Base-by-base conservation (phyloP, 2,113 vertebrate genomes). In the Macquaria australasica region DNA sequence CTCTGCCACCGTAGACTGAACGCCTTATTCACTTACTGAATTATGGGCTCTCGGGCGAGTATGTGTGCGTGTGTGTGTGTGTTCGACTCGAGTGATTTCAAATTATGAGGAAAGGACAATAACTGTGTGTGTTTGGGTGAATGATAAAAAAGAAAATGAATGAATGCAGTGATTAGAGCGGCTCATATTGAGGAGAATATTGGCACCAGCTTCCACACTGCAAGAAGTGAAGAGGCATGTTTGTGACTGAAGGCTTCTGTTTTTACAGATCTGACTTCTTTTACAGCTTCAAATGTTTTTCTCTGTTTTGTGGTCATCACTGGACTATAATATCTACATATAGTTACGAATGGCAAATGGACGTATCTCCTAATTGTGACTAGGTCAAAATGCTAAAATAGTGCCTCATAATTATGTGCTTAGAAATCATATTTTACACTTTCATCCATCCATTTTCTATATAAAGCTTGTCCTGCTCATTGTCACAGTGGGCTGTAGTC, bases 11-110 rank as follows among this genome's bases (percentile, higher is more conserved):
- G 50, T 85, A 71, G 79, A 81, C 88, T 85, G 79, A 90, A 86
- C 64, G 90, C 86, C 87, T 92, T 87, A 91, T 93, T 93, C 91
- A 91, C 91, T 88, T 80, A 91, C 90, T 93, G 91, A 93, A 92
- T 92, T 91, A 91, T 87, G 86, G 86, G 15, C 73, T 85, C 79
- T 72, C 67, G 12, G 78, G 80, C 76, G 60, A 37, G 75, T 55
- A 70, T 14, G 23, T 31, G 64, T 55, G 53, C 10, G 71, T 31
- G 28, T 2, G 28, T 31, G 28, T 53, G 78, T 74, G 81, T 23
- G 68, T 81, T 79, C n/a, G 63, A 90, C 88, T 89, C 66, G 7
- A 88, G 81, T 58, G 85, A 79, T 84, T 91, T 91, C 75, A 91
- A 92, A 91, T 93, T 85, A 93, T 73, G 89, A 85, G 82, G 68